phyloP scores from a whole-genome alignment of 2,888 invertebrate species.

The Vesta saturnalis region DNA sequence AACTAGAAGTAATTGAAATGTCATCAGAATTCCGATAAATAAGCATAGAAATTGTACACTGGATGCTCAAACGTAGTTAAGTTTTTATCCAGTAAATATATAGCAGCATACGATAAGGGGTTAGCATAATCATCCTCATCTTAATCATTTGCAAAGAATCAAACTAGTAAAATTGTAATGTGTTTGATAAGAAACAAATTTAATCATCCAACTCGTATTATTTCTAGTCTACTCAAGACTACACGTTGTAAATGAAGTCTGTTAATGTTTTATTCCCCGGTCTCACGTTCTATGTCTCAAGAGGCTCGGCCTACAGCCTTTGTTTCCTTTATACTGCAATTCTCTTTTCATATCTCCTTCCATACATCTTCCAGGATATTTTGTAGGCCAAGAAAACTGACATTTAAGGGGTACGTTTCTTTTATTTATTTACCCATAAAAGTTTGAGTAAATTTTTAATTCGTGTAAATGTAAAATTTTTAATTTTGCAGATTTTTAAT shows the following conservation, averaged over 20 bases:
- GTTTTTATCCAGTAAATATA: not conserved
- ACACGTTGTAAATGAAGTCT: constrained; percentile 38
- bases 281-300: constrained; percentile 52
- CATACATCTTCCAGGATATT: constrained; percentile 58
- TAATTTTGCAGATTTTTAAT: constrained; percentile 18
- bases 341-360: constrained; percentile 60
- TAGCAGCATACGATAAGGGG: not conserved
- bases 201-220: constrained; percentile 30
- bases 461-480: constrained; percentile 29
- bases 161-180: not conserved
- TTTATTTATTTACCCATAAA: constrained; percentile 57
- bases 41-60: not conserved
- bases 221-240: constrained; percentile 32
- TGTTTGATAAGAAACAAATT: constrained; percentile 18
- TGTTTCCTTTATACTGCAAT: constrained; percentile 60
- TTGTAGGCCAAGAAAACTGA: constrained; percentile 55
- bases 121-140: not conserved
- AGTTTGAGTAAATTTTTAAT: constrained; percentile 57
- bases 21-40: no score
- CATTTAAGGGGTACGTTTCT: constrained; percentile 54
- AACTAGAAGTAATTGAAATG: no score
- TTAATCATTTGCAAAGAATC: not conserved
- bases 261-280: constrained; percentile 46
- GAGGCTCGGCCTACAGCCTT: constrained; percentile 53
- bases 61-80: not conserved